Base-by-base conservation (phyloP, 2,797 vertebrate genomes). In the Hyperoplus immaculatus region DNA sequence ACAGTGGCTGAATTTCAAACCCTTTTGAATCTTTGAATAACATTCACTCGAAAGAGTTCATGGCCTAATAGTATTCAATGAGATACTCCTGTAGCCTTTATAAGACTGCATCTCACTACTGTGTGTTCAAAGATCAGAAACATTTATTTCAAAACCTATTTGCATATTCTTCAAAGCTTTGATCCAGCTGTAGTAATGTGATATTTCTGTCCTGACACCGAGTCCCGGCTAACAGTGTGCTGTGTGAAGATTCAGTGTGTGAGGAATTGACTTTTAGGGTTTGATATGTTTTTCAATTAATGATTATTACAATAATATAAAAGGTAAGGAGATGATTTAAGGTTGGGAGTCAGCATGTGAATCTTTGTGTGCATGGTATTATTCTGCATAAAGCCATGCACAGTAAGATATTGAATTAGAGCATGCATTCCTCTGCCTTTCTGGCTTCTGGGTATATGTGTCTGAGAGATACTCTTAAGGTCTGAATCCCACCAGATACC, bases 271-370 rank as follows among this genome's bases (percentile, higher is more conserved):
- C 77, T 47, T 36, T 43, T 3, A 70, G 14, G 36, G 47, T 70
- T 69, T 66, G 64, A 71, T 70, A 13, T 42, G 42, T 29, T 38
- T 66, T 54, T 75, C 14, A 63, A 72, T 58, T 47, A 55, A 68
- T 60, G n/a, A 78, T 61, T 10, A 41, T 50, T 66, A 16, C 39
- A 13, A 46, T 56, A n/a, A 68, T 59, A 62, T 45, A 29, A 59
- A 50, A 60, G 16, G 6, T 29, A 29, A 29, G 29, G 16, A 18
- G 69, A 53, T 60, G 51, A 54, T 6, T 60, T 50, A 46, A 42
- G 38, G 21, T 16, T 41, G 4, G 46, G 9, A 73, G 56, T 64
- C 54, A 72, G 66, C 63, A 75, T 63, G 66, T 75, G 64, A 80
- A 80, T 75, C 45, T 62, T 58, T 81, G 49, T 2, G 18, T 63